Percentiles rank a stretch among this genome's conserved stretches.
These are phyloP conservation scores for Psilopsiagon aymara DNA, from an alignment of 2,113 vertebrate species.

Conservation along the genomic window DNA sequence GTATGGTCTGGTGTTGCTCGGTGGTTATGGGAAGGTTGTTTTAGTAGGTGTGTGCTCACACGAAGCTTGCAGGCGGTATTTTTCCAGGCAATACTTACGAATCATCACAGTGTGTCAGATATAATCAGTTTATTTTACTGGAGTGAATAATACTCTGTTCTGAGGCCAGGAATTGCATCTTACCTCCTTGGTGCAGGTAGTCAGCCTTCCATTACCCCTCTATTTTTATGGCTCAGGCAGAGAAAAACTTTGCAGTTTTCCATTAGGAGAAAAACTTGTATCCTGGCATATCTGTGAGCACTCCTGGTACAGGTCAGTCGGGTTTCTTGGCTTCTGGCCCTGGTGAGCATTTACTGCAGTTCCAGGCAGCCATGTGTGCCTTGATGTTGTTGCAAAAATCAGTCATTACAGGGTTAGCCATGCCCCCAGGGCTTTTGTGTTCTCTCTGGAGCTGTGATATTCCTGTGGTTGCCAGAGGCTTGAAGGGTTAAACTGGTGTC, in stretches of 20 bases:
- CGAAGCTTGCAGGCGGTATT: background rate
- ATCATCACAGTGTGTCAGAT: background rate
- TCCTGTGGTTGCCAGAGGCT: background rate
- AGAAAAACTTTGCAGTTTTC: background rate
- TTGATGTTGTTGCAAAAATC: background rate
- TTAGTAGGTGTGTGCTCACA: slow-evolving; percentile 34
- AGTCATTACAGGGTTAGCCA: background rate
- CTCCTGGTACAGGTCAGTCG: background rate
- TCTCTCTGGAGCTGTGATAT: background rate
- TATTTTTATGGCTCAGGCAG: background rate
- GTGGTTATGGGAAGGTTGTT: background rate
- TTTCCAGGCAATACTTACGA: slow-evolving; percentile 23
- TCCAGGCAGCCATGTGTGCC: slow-evolving; percentile 22
- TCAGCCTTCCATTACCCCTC: background rate
- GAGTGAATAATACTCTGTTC: background rate
- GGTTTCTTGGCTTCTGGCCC: slow-evolving; percentile 21
- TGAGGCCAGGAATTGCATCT: background rate
- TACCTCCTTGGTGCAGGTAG: background rate
- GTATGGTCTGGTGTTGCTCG: background rate
- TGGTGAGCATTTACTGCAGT: background rate
- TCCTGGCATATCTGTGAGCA: background rate
- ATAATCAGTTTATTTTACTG: background rate
- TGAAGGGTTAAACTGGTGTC: background rate
- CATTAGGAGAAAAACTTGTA: background rate
- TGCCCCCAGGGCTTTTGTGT: background rate